Evolutionary conservation across 2,113 vertebrate species (phyloP).

Genomic region (Callionymus lyra): DNA sequence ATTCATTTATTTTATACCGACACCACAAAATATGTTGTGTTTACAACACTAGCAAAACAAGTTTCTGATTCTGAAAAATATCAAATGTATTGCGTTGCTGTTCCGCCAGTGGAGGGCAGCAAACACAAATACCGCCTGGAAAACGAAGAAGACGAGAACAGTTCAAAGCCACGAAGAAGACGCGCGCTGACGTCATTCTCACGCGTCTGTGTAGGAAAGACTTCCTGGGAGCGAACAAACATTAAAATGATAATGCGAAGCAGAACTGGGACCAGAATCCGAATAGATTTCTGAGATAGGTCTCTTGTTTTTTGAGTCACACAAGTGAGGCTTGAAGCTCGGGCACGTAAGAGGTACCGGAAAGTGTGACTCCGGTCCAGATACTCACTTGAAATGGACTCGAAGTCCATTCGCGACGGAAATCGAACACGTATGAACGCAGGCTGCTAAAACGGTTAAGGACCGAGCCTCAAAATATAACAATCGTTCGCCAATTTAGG

Average conservation of each 20-base stretch:
- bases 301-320: background rate
- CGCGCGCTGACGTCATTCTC: slow-evolving; percentile 11
- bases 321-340: background rate
- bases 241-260: slow-evolving; percentile 11
- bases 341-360: background rate
- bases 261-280: slow-evolving; percentile 19
- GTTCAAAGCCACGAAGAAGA: background rate
- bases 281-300: slow-evolving; percentile 16
- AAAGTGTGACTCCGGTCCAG: background rate
- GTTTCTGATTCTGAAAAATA: too few relatives aligned
- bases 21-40: too few relatives aligned
- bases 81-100: too few relatives aligned
- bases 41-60: too few relatives aligned
- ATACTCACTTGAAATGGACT: background rate
- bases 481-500: too few relatives aligned
- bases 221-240: slow-evolving; percentile 48
- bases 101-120: too few relatives aligned
- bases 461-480: too few relatives aligned
- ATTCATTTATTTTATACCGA: too few relatives aligned
- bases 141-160: too few relatives aligned
- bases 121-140: too few relatives aligned
- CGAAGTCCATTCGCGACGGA: background rate
- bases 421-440: too few relatives aligned
- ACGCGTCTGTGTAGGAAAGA: slow-evolving; percentile 30
- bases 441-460: too few relatives aligned